A percentile compares a stretch with the other conserved stretches of the same genome.
Evolutionary conservation across 37 sponge, comb jelly and placozoan genomes (phyloP).

Genomic region (Sycon ciliatum): DNA sequence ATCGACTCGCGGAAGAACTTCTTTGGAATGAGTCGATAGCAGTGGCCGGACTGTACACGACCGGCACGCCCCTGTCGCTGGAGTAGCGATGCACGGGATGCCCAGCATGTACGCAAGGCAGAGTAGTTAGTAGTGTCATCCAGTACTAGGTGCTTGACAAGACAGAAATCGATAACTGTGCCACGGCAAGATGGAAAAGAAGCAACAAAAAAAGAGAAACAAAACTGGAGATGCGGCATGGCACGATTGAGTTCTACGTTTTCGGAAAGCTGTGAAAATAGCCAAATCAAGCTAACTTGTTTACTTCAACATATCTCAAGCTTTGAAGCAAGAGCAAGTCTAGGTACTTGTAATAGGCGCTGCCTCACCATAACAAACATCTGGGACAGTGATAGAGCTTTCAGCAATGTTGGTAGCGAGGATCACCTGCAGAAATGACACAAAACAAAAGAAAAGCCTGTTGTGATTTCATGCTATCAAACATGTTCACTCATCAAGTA

Average conservation of each 20-base stretch:
- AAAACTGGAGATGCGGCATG: background rate
- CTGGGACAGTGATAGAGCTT: slow-evolving; percentile 91
- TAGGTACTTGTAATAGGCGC: background rate
- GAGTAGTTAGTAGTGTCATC: slow-evolving; percentile 66
- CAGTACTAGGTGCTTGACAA: slow-evolving; percentile 78
- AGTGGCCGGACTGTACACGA: slow-evolving; percentile 66
- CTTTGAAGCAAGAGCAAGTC: no score
- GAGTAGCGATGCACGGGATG: slow-evolving; percentile 69
- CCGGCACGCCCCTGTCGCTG: slow-evolving; percentile 90
- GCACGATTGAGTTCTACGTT: background rate
- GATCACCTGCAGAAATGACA: slow-evolving; percentile 75
- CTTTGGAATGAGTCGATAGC: slow-evolving; percentile 68
- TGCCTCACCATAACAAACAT: slow-evolving; percentile 78
- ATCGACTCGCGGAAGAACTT: slow-evolving; percentile 39
- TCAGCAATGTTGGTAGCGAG: slow-evolving; percentile 97
- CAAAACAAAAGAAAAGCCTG: no score
- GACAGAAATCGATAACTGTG: slow-evolving; percentile 81
- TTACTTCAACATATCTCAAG: no score
- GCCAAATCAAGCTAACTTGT: no score
- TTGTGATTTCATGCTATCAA: no score
- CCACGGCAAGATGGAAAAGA: background rate
- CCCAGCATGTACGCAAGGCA: slow-evolving; percentile 62
- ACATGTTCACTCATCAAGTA: no score
- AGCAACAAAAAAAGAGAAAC: background rate
- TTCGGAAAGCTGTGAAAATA: no score